Base-by-base conservation (phyloP, 2,113 vertebrate genomes). In the Manacus vitellinus region DNA sequence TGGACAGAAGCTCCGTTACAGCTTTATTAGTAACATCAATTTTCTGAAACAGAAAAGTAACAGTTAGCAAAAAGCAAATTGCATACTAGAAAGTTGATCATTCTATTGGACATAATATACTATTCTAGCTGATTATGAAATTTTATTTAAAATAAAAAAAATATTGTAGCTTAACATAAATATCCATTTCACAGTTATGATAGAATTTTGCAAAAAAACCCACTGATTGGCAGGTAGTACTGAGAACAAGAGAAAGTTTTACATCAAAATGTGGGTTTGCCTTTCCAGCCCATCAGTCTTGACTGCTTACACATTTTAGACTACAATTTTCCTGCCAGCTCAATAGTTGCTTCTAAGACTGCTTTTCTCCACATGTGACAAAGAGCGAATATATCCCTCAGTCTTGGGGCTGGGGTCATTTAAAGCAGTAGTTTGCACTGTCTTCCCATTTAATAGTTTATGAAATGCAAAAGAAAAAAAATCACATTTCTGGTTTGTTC, bases 21-120 rank as follows among this genome's bases (percentile, higher is more conserved):
- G 98, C 99, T 98, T 99, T 99, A 98, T 98, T 99, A 93, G 99
- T 99, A 91, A 99, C 86, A n/a, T 99, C 99, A 71, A 99, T 99
- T 99, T 99, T 99, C 99, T 99, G 97, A 46, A 97, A 94, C 52
- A 94, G 30, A 89, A 86, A 94, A 62, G 46, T 19, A 86, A 72
- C 4, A 62, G 22, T 37, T 66, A 63, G 39, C 30, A 81, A 76
- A 76, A 81, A 59, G 30, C 37, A 73, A 80, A 75, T 5, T 1
- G 2, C 14, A 76, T 35, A 41, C 30, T 58, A 72, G 30, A 25
- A 81, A 47, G 15, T 20, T 73, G 74, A 52, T 43, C 5, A 27
- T 68, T 55, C 44, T 31, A 58, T 27, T 76, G 52, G 51, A 71
- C n/a, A 47, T 14, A 76, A 90, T 37, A 77, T 19, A 61, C 43